Conservation (phyloP, 2,113 vertebrate genomes). For the Hypanus sabinus region DNA sequence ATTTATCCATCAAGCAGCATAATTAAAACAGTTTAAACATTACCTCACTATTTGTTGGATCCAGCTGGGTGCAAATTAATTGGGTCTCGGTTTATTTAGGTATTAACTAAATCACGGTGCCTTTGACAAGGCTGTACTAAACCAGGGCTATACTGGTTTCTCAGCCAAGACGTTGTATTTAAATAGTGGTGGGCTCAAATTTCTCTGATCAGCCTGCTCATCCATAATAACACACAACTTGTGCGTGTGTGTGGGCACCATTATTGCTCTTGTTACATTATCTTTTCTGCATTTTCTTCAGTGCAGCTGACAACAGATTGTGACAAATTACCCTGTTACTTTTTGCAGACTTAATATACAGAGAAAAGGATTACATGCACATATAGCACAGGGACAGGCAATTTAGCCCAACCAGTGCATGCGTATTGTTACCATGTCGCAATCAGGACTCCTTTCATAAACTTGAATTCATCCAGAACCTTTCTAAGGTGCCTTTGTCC, state of each 20-base stretch:
- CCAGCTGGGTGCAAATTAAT: background rate
- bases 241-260: no score
- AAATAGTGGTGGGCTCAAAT: background rate
- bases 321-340: background rate
- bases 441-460: no score
- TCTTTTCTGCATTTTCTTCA: background rate
- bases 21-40: background rate
- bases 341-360: background rate
- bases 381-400: no score
- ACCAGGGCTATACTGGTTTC: background rate
- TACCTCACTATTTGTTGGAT: background rate
- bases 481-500: no score
- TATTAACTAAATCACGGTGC: background rate
- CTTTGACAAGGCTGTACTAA: background rate
- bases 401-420: no score
- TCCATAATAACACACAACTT: background rate
- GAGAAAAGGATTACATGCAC: no score
- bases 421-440: no score
- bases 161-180: background rate
- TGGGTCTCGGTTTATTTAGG: background rate
- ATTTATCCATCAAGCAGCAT: background rate
- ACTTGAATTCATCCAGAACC: no score
- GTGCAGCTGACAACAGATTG: background rate
- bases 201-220: background rate
- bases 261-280: background rate